Evolutionary conservation across 1,140 invertebrate species (phyloP).

Genomic region (Diachasma alloeum): DNA sequence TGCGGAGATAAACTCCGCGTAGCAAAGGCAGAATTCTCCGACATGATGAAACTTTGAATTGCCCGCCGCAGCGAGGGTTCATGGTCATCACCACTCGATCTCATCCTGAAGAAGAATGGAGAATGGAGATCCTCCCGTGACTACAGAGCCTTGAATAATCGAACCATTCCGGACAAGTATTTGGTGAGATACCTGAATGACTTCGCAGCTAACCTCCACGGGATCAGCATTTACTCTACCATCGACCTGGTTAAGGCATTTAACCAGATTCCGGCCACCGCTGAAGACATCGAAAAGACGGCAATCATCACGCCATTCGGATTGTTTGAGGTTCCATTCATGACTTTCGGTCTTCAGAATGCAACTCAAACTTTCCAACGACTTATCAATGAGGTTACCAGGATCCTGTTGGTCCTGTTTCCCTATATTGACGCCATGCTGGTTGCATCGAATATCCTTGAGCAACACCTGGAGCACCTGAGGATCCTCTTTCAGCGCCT

Average conservation of each 20-base stretch:
- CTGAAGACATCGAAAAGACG: constrained; percentile 50
- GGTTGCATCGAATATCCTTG: constrained; percentile 40
- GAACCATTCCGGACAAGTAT: constrained; percentile 46
- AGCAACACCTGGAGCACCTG: constrained; percentile 36
- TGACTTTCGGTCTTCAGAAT: no score
- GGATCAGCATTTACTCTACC: constrained; percentile 55
- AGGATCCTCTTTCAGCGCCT: no score
- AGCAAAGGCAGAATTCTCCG: no score
- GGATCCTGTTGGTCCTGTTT: neutral
- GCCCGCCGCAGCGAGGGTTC: constrained; percentile 36
- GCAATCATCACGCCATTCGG: constrained; percentile 48
- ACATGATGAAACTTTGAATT: constrained; percentile 41
- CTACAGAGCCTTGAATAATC: constrained; percentile 51
- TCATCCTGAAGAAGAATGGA: constrained; percentile 52
- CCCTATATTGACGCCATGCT: constrained; percentile 54
- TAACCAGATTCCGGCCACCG: no score
- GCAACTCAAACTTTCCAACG: constrained; percentile 46
- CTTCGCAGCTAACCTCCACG: constrained; percentile 41
- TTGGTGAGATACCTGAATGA: constrained; percentile 41
- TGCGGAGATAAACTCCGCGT: no score
- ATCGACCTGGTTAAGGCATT: no score
- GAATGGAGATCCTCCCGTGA: constrained; percentile 52
- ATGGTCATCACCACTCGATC: constrained; percentile 31
- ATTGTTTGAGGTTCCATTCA: no score
- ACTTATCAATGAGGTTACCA: constrained; percentile 50